These are phyloP conservation scores for Globicephala melas DNA, from an alignment of 2,113 vertebrate genomes.

Conservation along the genomic window DNA sequence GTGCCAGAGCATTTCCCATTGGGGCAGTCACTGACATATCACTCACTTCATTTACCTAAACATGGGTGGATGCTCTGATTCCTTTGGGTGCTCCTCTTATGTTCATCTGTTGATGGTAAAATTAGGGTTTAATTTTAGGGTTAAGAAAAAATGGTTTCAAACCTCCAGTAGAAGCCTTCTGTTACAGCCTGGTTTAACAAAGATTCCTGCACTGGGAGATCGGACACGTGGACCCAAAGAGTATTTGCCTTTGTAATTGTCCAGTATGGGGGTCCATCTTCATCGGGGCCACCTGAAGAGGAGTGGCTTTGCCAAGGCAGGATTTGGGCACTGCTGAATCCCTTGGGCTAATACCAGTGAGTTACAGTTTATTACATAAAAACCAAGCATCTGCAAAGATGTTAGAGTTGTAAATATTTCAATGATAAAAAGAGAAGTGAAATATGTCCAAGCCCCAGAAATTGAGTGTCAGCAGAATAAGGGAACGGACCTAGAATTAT, in stretches of 20 bases:
- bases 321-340: not conserved
- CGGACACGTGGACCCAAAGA: not conserved
- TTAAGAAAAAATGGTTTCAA: not conserved
- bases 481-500: constrained; percentile 33
- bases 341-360: not conserved
- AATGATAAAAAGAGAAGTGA: constrained; percentile 59
- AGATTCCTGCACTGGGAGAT: not conserved
- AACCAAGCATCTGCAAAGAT: constrained; percentile 25
- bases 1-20: not conserved
- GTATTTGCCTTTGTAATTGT: not conserved
- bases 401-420: constrained; percentile 62
- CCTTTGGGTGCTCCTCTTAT: not conserved
- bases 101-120: not conserved
- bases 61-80: not conserved
- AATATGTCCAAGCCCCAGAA: constrained; percentile 55
- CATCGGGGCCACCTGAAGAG: not conserved
- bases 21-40: not conserved
- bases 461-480: constrained; percentile 52
- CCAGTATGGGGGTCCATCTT: not conserved
- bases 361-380: not conserved
- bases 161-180: not conserved
- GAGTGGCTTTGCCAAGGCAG: not conserved
- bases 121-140: not conserved
- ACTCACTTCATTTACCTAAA: not conserved
- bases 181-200: not conserved